Evolutionary conservation across 2,113 vertebrate genomes (phyloP), one percentile per base, ranked within the genome.

Genomic region (Scolopax mira): DNA sequence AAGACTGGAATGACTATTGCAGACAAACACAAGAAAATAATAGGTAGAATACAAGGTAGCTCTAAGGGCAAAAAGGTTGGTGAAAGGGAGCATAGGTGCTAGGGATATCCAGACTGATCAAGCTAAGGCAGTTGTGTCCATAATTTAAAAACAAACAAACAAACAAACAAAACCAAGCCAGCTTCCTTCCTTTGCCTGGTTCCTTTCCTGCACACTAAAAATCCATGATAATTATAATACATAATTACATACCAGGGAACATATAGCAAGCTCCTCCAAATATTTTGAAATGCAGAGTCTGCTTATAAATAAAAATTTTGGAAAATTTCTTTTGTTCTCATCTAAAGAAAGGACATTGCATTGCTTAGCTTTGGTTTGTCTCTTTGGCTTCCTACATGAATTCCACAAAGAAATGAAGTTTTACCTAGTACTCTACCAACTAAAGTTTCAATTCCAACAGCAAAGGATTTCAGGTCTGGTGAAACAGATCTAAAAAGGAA

Each of bases 401-500:
- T 35, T 10, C 24, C 33, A 60, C n/a, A 57, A 52, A 85, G 44
- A 92, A 81, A 84, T 44, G 1, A 46, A 49, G 5, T 18, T 96
- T 97, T 97, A 99, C 98, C 99, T 35, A 99, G 94, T 74, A 98
- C 79, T 95, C 98, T 98, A 16, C 98, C 97, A 55, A 96, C 97
- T 91, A 99, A 96, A 22, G 98, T 92, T 79, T 99, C 98, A 31
- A 99, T 98, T 7, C 99, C 99, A 54, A 99, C 93, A 2, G 98
- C 98, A 72, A 99, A 98, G 9, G 98, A 98, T 94, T 99, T 99
- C 77, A 99, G 95, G 67, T 99, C 98, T 46, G 98, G 98, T 5
- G 96, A 90, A 79, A 99, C 98, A 74, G 98, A 98, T 88, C 99
- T 99, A 92, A 30, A 92, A 97, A 73, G 37, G 83, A 74, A 71